Conservation (phyloP, 2,113 vertebrate species). For the Axis porcinus region DNA sequence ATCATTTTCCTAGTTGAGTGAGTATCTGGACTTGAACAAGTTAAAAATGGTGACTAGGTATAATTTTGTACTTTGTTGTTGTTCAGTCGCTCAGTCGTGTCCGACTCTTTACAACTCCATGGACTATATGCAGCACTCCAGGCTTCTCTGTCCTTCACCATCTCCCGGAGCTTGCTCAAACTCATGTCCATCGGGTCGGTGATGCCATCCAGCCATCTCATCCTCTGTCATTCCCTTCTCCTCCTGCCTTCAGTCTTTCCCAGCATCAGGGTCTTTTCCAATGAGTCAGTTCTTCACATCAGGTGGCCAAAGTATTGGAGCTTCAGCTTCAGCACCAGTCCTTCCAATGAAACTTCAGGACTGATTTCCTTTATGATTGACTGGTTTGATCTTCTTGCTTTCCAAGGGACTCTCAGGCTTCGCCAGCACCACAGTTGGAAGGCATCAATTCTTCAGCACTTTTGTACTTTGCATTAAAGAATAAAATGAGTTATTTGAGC, state of each 20-base stretch:
- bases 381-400: background rate
- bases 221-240: background rate
- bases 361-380: background rate
- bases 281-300: background rate
- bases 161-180: background rate
- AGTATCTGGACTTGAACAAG: background rate
- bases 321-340: background rate
- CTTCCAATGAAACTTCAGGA: background rate
- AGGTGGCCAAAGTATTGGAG: background rate
- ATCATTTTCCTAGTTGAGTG: background rate
- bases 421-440: background rate
- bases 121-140: background rate
- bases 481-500: background rate
- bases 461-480: background rate
- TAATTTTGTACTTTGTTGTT: background rate
- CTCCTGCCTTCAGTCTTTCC: background rate
- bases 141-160: background rate
- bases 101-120: background rate
- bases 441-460: background rate
- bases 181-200: background rate
- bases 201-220: background rate
- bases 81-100: rapidly evolving
- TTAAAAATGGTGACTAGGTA: background rate
- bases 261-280: background rate
- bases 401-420: background rate